Evolutionary conservation across 2,797 vertebrate species (phyloP).

Genomic region (Taeniopygia guttata): DNA sequence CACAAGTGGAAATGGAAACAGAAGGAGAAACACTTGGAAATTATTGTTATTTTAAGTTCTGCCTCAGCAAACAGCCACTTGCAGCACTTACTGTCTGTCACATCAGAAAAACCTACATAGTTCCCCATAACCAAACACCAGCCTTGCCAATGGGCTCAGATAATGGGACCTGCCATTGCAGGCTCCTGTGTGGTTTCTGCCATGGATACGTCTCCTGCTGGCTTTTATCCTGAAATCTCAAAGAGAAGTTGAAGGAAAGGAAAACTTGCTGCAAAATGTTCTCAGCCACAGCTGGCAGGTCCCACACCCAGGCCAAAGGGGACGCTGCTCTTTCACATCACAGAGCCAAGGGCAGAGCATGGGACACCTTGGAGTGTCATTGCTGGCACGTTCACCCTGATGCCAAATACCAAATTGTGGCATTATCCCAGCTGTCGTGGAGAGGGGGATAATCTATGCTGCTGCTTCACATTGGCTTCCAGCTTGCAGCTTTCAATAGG

Average conservation of each 20-base stretch:
- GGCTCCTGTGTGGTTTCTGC: neutral
- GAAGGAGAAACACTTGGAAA: neutral
- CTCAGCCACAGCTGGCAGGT: neutral
- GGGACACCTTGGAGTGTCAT: neutral
- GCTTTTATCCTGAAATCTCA: neutral
- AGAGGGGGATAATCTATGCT: neutral
- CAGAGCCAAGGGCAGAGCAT: neutral
- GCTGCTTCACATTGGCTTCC: neutral
- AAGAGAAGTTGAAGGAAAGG: neutral
- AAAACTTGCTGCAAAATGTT: neutral
- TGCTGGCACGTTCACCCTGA: too few relatives aligned
- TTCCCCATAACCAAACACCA: neutral
- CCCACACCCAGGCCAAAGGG: accelerated
- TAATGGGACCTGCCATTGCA: neutral
- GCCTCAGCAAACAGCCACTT: neutral
- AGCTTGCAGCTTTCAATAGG: neutral
- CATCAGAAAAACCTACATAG: neutral
- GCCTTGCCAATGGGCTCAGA: neutral
- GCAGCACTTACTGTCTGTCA: neutral
- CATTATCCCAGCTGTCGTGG: neutral
- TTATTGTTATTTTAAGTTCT: neutral
- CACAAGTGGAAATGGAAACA: slow-evolving; percentile 14
- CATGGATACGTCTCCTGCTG: neutral
- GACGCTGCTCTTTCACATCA: neutral
- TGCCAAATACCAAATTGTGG: neutral